Evolutionary conservation across 2,113 vertebrate genomes (phyloP), one percentile per base, ranked within the genome.

Genomic region (Triplophysa tibetana): DNA sequence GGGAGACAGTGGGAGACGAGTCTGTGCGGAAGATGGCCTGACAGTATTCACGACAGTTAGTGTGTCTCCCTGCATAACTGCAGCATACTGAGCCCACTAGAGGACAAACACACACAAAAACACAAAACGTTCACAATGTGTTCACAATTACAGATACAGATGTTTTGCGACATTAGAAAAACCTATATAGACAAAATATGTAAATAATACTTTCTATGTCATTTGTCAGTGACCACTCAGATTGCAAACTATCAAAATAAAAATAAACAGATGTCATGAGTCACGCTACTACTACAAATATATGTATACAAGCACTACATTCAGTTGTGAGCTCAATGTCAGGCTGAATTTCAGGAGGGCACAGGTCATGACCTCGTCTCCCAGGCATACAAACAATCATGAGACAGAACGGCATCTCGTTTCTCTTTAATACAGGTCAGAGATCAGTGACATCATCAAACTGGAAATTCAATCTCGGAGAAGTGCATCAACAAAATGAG

Each of bases 11-110:
- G 75, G 97, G 98, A 58, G 97, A 96, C 0, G 97, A 98, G 89
- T 99, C 98, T 5, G 97, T 99, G 84, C 98, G 94, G 89, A 99
- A 99, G 91, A 99, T 98, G 69, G 97, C 98, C 90, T 99, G 97
- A 84, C 98, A 99, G 86, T 96, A 99, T 68, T 99, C 97, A 24
- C 96, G 91, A 77, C 97, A 99, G 90, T 95, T 98, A 17, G 98
- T 98, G 83, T 99, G 97, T 82, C 97, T 95, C 2, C 97, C 98
- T 38, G 96, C 97, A 0, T 97, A 98, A 81, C 96, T 94, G 91
- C 98, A 99, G 86, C 98, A 99, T 0, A 97, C 92, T 0, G 97
- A 99, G 52, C 98, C 98, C 96, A 97, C 98, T 99, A 58, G 19
- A 21, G 83, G 6, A 86, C 24, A 80, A 68, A 90, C 41, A 86